These are phyloP conservation scores for Lasioglossum villosulum DNA, from an alignment of 2,888 invertebrate genomes.

Conservation along the genomic window DNA sequence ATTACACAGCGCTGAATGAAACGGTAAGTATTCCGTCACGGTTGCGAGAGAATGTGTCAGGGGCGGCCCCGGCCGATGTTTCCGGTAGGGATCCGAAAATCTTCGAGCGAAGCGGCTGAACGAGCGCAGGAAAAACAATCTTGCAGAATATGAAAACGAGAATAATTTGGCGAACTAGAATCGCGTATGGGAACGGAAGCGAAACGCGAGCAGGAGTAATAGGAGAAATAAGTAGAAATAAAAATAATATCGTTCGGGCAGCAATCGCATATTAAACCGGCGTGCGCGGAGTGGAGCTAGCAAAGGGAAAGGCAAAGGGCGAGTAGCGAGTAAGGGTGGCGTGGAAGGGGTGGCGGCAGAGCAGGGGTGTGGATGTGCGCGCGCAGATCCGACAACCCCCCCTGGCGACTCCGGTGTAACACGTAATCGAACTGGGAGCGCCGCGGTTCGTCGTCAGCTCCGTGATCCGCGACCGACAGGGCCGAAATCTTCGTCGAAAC, in stretches of 20 bases:
- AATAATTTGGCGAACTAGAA: not conserved
- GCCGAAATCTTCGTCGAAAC: constrained; percentile 55
- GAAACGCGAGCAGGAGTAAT: not conserved
- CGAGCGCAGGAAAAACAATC: not conserved
- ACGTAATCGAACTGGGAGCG: constrained; percentile 84
- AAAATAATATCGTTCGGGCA: not conserved
- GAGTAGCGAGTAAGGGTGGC: constrained; percentile 30
- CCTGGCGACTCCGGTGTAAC: constrained; percentile 69
- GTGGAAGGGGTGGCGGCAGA: constrained; percentile 33
- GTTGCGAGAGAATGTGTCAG: not conserved
- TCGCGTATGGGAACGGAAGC: not conserved
- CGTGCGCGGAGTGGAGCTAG: not conserved
- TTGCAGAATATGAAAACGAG: fast-evolving
- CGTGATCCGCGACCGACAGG: constrained; percentile 73
- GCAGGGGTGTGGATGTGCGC: constrained; percentile 73
- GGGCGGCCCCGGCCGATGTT: not conserved
- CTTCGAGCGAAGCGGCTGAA: not conserved
- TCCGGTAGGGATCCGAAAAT: not conserved
- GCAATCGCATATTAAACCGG: constrained; percentile 6
- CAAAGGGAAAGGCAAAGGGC: not conserved
- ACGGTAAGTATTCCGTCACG: not conserved
- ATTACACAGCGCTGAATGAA: not conserved
- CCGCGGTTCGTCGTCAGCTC: constrained; percentile 81
- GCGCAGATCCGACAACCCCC: constrained; percentile 77
- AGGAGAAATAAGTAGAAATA: not conserved